Percentiles rank a stretch among this genome's conserved stretches.
Evolutionary conservation across 1,140 invertebrate genomes (phyloP).

Genomic region (Anastrepha obliqua): DNA sequence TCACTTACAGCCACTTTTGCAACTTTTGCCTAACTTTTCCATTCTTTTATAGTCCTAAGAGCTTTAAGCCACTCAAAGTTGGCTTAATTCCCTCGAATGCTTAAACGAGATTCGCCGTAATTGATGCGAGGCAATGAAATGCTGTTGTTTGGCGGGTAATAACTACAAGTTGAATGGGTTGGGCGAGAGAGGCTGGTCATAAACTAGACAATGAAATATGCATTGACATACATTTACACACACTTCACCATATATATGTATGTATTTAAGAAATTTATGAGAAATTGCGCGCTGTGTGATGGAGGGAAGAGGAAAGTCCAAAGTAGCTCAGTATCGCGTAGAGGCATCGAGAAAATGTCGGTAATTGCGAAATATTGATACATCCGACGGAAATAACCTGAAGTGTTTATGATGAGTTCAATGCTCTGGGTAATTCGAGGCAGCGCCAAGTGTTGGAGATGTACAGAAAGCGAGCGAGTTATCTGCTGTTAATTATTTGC

Average conservation of each 20-base stretch:
- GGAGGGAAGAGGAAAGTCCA: too few relatives aligned
- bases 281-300: too few relatives aligned
- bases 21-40: constrained; percentile 11
- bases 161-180: background rate
- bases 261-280: too few relatives aligned
- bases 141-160: background rate
- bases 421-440: background rate
- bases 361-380: constrained; percentile 22
- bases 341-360: background rate
- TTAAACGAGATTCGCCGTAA: background rate
- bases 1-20: background rate
- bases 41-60: constrained; percentile 3
- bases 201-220: too few relatives aligned
- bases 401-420: constrained; percentile 10
- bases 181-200: background rate
- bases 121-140: background rate
- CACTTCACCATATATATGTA: too few relatives aligned
- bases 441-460: background rate
- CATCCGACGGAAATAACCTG: background rate
- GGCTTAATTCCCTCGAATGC: constrained; percentile 10
- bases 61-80: constrained; percentile 40
- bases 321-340: too few relatives aligned
- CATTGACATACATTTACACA: too few relatives aligned
- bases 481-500: constrained; percentile 19
- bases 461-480: background rate